These are phyloP conservation scores for Melanchra persicariae DNA, from an alignment of 2,888 invertebrate genomes.

Conservation along the genomic window DNA sequence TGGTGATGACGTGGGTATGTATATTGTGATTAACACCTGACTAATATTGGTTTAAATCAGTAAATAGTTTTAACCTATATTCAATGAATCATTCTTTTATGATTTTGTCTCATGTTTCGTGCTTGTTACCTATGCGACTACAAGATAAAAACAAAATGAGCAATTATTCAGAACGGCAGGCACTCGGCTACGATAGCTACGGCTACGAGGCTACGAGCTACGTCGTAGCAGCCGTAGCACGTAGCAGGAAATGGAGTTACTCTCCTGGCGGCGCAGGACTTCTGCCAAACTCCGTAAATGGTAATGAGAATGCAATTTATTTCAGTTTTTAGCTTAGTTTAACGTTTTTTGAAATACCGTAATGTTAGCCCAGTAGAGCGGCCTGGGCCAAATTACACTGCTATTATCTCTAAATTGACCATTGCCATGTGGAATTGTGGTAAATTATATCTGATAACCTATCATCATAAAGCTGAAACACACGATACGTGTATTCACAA, in stretches of 20 bases:
- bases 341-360: slow-evolving; percentile 55
- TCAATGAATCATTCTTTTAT: background rate
- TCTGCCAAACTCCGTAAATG: slow-evolving; percentile 85
- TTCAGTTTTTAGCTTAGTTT: slow-evolving; percentile 69
- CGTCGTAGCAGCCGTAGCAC: slow-evolving; percentile 84
- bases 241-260: slow-evolving; percentile 87
- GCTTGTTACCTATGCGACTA: slow-evolving; percentile 63
- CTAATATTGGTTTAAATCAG: background rate
- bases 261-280: slow-evolving; percentile 81
- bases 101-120: background rate
- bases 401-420: slow-evolving; percentile 56
- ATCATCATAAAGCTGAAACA: slow-evolving; percentile 55
- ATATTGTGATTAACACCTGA: background rate
- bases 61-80: background rate
- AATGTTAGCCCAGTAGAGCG: slow-evolving; percentile 27
- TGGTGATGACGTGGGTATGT: background rate
- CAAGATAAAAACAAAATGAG: slow-evolving; percentile 73
- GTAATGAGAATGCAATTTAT: slow-evolving; percentile 85
- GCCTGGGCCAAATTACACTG: slow-evolving; percentile 46
- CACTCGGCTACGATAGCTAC: slow-evolving; percentile 79
- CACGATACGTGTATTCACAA: slow-evolving; percentile 40
- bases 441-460: slow-evolving; percentile 60
- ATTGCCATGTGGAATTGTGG: slow-evolving; percentile 53
- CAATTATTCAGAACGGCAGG: slow-evolving; percentile 81
- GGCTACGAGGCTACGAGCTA: slow-evolving; percentile 76